Conservation (phyloP, 2,113 vertebrate genomes). For the Myrmecobius fasciatus region DNA sequence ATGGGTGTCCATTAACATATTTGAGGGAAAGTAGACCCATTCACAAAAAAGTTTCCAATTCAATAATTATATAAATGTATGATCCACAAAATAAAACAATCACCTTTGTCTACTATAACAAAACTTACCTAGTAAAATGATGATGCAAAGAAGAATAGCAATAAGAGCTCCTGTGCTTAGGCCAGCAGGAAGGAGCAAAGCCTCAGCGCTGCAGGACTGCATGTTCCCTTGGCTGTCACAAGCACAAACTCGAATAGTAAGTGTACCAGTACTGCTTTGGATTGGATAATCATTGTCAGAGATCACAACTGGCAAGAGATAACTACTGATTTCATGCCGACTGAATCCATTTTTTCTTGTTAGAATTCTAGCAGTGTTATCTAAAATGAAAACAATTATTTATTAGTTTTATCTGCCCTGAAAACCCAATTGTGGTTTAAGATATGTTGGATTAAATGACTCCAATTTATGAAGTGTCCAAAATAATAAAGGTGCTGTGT, state of each 20-base stretch:
- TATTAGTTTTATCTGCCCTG: neutral
- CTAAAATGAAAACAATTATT: conserved; percentile 80
- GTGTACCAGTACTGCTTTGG: conserved; percentile 94
- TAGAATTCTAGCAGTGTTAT: conserved; percentile 97
- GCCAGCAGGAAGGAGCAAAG: conserved; percentile 91
- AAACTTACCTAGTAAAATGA: conserved; percentile 92
- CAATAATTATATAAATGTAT: neutral
- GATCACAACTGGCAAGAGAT: conserved; percentile 95
- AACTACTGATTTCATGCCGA: conserved; percentile 92
- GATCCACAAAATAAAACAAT: neutral
- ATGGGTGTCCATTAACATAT: neutral
- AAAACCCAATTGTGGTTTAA: neutral
- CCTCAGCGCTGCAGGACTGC: conserved; percentile 92
- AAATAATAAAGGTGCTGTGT: neutral
- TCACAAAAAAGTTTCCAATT: neutral
- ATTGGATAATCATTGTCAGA: conserved; percentile 96
- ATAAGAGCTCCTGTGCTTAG: conserved; percentile 93
- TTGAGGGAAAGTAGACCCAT: neutral
- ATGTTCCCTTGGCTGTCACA: conserved; percentile 92
- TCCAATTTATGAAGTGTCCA: neutral
- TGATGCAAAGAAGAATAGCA: conserved; percentile 93
- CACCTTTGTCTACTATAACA: fast-evolving
- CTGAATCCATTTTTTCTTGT: conserved; percentile 94
- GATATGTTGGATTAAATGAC: neutral
- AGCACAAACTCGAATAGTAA: conserved; percentile 91